Evolutionary conservation across 1,140 invertebrate genomes (phyloP).

Genomic region (Pogonomyrmex californicus): DNA sequence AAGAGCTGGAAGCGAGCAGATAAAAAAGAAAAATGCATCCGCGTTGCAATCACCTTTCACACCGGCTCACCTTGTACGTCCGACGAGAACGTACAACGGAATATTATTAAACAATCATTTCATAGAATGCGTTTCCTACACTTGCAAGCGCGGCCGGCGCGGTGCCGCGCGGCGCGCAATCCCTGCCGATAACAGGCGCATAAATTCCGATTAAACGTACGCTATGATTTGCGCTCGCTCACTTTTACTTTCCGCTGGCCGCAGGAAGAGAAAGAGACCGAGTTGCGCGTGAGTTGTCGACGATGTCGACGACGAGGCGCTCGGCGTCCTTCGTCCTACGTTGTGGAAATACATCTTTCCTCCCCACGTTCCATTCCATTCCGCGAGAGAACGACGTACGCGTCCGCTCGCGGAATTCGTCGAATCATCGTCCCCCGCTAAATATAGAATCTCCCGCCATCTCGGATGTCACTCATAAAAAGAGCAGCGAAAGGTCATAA

Average conservation of each 20-base stretch:
- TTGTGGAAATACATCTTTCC: not conserved
- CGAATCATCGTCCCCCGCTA: conserved; percentile 52
- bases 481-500: conserved; percentile 39
- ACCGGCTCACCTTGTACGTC: conserved; percentile 77
- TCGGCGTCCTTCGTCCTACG: not conserved
- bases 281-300: not conserved
- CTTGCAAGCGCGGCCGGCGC: not conserved
- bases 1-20: conserved; percentile 54
- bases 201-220: conserved; percentile 67
- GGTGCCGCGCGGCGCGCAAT: conserved; percentile 47
- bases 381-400: conserved; percentile 1
- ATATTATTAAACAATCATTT: conserved; percentile 78
- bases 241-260: conserved; percentile 68
- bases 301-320: not conserved
- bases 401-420: conserved; percentile 35
- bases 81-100: conserved; percentile 67
- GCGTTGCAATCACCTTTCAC: conserved; percentile 78
- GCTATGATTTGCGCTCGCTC: conserved; percentile 33
- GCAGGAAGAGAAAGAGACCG: conserved; percentile 61
- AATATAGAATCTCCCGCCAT: conserved; percentile 53
- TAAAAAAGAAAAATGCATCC: conserved; percentile 72
- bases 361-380: not conserved
- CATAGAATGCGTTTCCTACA: conserved; percentile 61
- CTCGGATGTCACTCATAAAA: conserved; percentile 46
- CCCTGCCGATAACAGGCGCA: conserved; percentile 63